phyloP scores from a whole-genome alignment of 2,797 vertebrate genomes.

The Paratrypauchen microcephalus region DNA sequence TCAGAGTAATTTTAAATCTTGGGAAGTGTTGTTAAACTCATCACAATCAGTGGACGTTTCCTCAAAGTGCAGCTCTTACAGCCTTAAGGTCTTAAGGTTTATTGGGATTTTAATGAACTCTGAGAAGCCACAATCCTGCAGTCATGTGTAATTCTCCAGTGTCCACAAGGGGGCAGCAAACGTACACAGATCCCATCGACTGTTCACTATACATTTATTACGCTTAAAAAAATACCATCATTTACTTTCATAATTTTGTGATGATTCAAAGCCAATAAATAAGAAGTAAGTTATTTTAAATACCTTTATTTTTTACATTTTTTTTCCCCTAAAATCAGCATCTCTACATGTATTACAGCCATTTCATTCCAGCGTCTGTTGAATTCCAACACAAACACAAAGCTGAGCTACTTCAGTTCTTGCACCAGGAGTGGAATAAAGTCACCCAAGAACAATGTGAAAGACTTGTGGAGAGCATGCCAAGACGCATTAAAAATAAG shows the following conservation, averaged over 20 bases:
- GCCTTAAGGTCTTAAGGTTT: slow-evolving; percentile 47
- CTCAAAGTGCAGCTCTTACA: slow-evolving; percentile 25
- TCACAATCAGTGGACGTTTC: neutral
- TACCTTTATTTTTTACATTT: too few species aligned
- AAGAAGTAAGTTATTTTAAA: too few species aligned
- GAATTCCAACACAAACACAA: too few species aligned
- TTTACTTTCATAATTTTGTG: neutral
- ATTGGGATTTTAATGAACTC: slow-evolving; percentile 56
- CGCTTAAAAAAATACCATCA: neutral
- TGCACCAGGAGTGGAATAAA: too few species aligned
- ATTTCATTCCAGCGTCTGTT: too few species aligned
- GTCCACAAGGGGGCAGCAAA: slow-evolving; percentile 78
- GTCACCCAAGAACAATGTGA: too few species aligned
- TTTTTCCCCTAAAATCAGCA: too few species aligned
- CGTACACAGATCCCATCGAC: slow-evolving; percentile 74
- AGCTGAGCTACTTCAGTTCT: too few species aligned
- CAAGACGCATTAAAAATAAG: too few species aligned
- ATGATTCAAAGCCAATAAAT: neutral
- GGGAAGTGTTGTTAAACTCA: neutral
- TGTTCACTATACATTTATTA: slow-evolving; percentile 18
- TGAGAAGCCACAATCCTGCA: slow-evolving; percentile 40
- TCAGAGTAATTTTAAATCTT: neutral
- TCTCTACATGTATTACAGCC: too few species aligned
- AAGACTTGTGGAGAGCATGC: too few species aligned
- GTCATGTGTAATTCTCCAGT: slow-evolving; percentile 54